Evolutionary conservation across 2,888 invertebrate species (phyloP), one percentile per base, ranked within the genome.

Genomic region (Dione vanillae): DNA sequence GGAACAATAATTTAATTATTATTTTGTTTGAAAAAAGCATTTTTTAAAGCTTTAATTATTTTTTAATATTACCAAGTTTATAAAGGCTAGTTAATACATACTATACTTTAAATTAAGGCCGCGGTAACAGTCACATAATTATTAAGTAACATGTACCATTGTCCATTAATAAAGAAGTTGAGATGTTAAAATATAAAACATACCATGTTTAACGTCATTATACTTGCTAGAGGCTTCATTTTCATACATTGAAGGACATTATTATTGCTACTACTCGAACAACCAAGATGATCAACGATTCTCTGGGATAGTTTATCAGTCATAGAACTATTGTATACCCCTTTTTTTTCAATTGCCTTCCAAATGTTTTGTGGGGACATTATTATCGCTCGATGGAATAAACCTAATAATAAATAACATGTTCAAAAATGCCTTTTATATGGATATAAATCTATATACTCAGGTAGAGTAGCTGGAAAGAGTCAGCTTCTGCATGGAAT

Each of bases 361-460:
- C 87, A 92, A 74, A 89, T 85, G 76, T 85, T 94, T 94, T 54
- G 80, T 19, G 93, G 93, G 16, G 96, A 96, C 95, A 96, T 96
- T 27, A 96, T 85, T 72, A 96, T 94, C 12, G 95, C 94, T 81
- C 95, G 93, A 78, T 95, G 95, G 82, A 96, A 96, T 70, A 96
- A 86, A 67, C 94, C 94, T 94, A 27, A 66, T 59, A 16, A 47
- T 10, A 49, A 49, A 45, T n/a, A 43, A 47, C 10, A 67, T 11
- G 12, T 14, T 16, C 10, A 67, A 20, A n/a, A 2, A n/a, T 20
- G 41, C 41, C n/a, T 19, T 41, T 41, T 19, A 16, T 49, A 27
- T 5, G 27, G 27, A 27, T 27, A 27, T 27, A 27, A 27, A 27
- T 27, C 27, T 5, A 27, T 27, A n/a, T n/a, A n/a, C n/a, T n/a